Evolutionary conservation across 2,888 invertebrate genomes (phyloP), one percentile per base, ranked within the genome.

Genomic region (Mesorhabditis spiculigera): DNA sequence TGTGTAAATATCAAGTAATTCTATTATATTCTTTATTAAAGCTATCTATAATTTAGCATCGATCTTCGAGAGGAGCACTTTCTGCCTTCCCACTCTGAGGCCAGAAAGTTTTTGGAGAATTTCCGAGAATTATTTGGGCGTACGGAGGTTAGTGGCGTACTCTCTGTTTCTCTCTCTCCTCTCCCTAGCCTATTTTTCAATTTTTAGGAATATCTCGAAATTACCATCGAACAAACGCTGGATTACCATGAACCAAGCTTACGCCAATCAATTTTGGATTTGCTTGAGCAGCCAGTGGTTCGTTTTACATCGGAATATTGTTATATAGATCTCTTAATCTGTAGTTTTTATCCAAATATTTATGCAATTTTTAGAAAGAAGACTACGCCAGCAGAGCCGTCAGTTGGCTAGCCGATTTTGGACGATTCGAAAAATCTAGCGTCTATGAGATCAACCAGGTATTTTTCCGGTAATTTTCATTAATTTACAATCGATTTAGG

Each of bases 401-500:
- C 65, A 81, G 79, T 66, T 86, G 86, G 86, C 74, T 86, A 63
- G 71, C 73, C 6, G 85, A 86, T 66, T 85, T 85, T 64, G 78
- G 73, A 16, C 76, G 81, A 68, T 85, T 86, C 75, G 82, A 85
- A 70, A 78, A 80, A 61, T 71, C 75, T 65, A 79, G 74, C 66
- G 81, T 83, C 67, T 86, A 86, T 68, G 82, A 84, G 63, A 76
- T 85, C 64, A 84, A 82, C 67, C 77, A 80, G 67, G 82, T 82
- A 63, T 68, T 74, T 65, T 28, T 10, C 28, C 4, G 43, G 45
- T 63, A 5, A 58, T 66, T 6, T 64, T 10, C 41, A 50, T 43
- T 28, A 41, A 13, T 68, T 58, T 8, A 45, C 62, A 67, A 13
- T 45, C 43, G 13, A 28, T 71, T 73, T 67, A 76, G 78, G 85